Percentiles rank a stretch among this genome's conserved stretches.
Evolutionary conservation across 2,888 invertebrate genomes (phyloP).

Genomic region (Beris morrisii): DNA sequence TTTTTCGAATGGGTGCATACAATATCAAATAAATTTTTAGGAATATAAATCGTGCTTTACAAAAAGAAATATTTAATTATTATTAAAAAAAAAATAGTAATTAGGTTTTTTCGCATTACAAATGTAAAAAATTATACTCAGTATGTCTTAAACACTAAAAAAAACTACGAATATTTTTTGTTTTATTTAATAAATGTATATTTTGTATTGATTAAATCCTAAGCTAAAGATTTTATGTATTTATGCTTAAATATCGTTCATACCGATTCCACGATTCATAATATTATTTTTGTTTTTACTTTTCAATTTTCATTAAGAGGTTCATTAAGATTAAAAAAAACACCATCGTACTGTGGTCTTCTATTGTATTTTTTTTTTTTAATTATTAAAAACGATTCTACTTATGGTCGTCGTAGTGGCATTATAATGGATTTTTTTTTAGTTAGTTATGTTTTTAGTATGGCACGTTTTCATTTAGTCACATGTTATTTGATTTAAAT

Average conservation of each 20-base stretch:
- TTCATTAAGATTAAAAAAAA: no score
- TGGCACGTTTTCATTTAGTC: no score
- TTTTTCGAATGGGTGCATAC: neutral
- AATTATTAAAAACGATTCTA: no score
- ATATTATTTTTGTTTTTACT: no score
- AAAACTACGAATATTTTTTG: neutral
- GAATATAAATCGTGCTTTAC: slow-evolving; percentile 35
- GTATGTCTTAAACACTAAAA: slow-evolving; percentile 1
- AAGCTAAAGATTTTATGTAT: neutral
- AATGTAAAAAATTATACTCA: neutral
- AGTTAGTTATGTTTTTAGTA: no score
- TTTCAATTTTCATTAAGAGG: no score
- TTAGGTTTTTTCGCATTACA: neutral
- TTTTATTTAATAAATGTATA: neutral
- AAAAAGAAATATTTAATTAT: slow-evolving; percentile 12
- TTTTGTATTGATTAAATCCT: neutral
- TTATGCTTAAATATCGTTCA: neutral
- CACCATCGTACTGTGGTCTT: no score
- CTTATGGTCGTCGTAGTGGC: no score
- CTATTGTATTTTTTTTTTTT: no score
- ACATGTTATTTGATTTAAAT: no score
- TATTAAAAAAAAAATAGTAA: neutral
- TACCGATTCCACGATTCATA: no score
- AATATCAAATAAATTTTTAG: slow-evolving; percentile 17
- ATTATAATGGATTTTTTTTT: no score